Evolutionary conservation across 2,797 vertebrate species (phyloP), one percentile per base, ranked within the genome.

Genomic region (Numenius phaeopus): DNA sequence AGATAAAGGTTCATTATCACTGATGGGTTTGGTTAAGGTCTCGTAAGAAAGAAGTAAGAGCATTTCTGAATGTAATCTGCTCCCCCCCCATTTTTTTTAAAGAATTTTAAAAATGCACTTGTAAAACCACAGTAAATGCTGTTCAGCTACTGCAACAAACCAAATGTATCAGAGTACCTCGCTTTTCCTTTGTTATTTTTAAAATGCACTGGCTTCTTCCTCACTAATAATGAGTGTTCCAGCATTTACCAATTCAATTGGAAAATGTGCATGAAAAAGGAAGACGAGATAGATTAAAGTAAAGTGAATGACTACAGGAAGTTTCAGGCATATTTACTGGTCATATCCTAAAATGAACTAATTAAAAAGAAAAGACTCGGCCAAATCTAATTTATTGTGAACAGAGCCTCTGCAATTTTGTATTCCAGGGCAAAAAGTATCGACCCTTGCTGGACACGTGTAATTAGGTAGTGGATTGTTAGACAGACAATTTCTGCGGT

Each of bases 1-100:
- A 82, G 39, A n/a, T 37, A 26, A 73, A 57, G 10, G 14, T 57
- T 71, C 42, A 20, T 92, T 80, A 40, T 82, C 64, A 70, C 30
- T 29, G 11, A 20, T 59, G 27, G 32, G 17, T 80, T 87, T 87
- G 20, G 42, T 64, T 90, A 87, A 78, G 77, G 44, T 58, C 89
- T 94, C 22, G 11, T 24, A n/a, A 42, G 20, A 81, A 19, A 50
- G 17, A 46, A 82, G 27, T 40, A 72, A 76, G 62, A 87, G 54
- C 2, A 11, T 82, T 95, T 20, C 39, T 44, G 37, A 81, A 64
- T 20, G 18, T 55, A 91, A 78, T 11, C 29, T 85, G 8, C 59
- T 5, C 8, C 24, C 10, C 3, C 3, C 1, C 1, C 3, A 0
- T 0, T 14, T 21, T 37, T 44, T 40, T 27, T 21, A 1, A 34